Evolutionary conservation across 1,140 invertebrate genomes (phyloP).

Genomic region (Paramacrobiotus metropolitanus): DNA sequence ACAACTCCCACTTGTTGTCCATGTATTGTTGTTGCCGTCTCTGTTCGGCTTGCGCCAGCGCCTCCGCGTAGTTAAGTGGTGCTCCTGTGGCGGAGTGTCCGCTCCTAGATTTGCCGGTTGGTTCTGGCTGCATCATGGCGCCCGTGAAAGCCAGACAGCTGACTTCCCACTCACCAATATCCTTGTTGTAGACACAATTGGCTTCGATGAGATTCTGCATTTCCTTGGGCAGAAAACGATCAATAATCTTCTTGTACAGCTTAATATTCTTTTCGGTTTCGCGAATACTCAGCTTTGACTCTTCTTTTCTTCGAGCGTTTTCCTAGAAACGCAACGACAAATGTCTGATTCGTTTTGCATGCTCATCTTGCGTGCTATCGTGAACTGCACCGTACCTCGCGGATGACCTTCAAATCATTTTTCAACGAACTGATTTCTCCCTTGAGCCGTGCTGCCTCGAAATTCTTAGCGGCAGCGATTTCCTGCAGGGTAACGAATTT

Average conservation of each 20-base stretch:
- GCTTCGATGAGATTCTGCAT: constrained; percentile 71
- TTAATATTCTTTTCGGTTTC: constrained; percentile 71
- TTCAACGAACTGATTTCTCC: constrained; percentile 5
- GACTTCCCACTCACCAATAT: constrained; percentile 92
- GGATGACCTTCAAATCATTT: neutral
- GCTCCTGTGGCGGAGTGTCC: neutral
- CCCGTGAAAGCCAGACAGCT: constrained; percentile 95
- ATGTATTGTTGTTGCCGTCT: neutral
- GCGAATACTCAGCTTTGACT: constrained; percentile 67
- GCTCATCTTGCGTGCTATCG: neutral
- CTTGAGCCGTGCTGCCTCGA: constrained; percentile 46
- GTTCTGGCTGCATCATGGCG: constrained; percentile 73
- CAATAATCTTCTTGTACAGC: constrained; percentile 50
- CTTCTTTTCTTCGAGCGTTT: constrained; percentile 86
- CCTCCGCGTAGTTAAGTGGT: neutral
- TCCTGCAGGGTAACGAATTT: constrained; percentile 81
- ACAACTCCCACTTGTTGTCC: neutral
- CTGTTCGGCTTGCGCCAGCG: constrained; percentile 4
- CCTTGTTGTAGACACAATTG: constrained; percentile 88
- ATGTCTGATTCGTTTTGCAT: neutral
- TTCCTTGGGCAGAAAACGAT: constrained; percentile 72
- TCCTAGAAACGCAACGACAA: constrained; percentile 50
- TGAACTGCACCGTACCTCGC: neutral
- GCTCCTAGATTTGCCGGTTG: neutral
- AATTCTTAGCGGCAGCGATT: constrained; percentile 68